Evolutionary conservation across 2,113 vertebrate genomes (phyloP), one percentile per base, ranked within the genome.

Genomic region (Sylvilagus bachmani): DNA sequence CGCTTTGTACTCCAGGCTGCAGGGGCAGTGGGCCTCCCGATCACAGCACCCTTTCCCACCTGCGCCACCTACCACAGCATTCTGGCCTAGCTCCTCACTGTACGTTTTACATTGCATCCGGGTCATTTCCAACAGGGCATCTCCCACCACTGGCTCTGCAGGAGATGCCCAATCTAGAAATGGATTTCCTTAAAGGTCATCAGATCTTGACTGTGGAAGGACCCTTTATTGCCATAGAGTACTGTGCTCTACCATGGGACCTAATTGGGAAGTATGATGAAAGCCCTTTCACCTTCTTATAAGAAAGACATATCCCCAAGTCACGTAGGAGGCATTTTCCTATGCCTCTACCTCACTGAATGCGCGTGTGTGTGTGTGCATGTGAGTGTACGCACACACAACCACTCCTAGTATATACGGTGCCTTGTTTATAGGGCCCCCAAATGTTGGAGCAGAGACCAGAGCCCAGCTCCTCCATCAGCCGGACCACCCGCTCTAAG

Each of bases 261-360:
- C 51, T 83, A 49, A 21, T 1, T 69, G n/a, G 38, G 79, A 89
- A 75, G 29, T 33, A 44, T 19, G 81, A 31, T 33, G 85, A 95
- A 73, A 44, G 16, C 2, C 4, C 58, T 80, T 89, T 61, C 25
- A 25, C 51, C 55, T 66, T 86, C 58, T 83, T 67, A 55, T 19
- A 55, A 96, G 25, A 85, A 55, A 96, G 25, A 85, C n/a, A 74
- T 3, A 61, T 25, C 69, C 64, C 73, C 27, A 81, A 73, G 73
- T 82, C 86, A 64, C 70, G 74, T 31, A 79, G 38, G 74, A 92
- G 79, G 11, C 81, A 67, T 92, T 77, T 89, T 87, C 77, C 44
- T 81, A n/a, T 7, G 6, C 22, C 58, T 58, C 12, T n/a, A 83
- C 16, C 33, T 77, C 49, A 55, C 22, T 3, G n/a, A 67, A 81